phyloP scores from a whole-genome alignment of 2,113 vertebrate species.

The Stercorarius parasiticus region DNA sequence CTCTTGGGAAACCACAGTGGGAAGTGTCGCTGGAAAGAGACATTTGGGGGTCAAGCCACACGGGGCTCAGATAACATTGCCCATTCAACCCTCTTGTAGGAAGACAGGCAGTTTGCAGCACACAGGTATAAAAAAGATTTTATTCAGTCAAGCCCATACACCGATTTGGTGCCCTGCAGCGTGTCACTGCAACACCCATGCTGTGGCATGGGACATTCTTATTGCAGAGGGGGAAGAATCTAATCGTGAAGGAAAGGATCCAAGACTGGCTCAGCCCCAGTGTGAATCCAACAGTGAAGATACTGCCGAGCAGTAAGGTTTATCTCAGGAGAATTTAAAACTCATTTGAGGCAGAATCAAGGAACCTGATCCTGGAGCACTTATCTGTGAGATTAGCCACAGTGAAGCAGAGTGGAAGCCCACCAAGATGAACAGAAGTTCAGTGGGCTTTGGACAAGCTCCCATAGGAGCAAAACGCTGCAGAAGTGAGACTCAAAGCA shows the following conservation, averaged over 20 bases:
- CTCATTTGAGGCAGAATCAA: not conserved
- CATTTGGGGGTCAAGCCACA: not conserved
- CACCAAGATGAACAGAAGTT: not conserved
- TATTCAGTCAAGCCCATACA: not conserved
- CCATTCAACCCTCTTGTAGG: not conserved
- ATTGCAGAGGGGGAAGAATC: not conserved
- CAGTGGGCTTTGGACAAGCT: not conserved
- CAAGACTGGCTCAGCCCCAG: not conserved
- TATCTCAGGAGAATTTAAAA: not conserved
- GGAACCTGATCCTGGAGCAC: not conserved
- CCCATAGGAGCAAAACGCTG: not conserved
- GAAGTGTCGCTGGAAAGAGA: not conserved
- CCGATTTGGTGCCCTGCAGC: rapidly evolving
- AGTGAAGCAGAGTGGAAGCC: not conserved
- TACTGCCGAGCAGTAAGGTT: not conserved
- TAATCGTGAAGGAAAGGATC: rapidly evolving
- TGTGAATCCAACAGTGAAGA: not conserved
- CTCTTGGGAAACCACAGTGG: not conserved
- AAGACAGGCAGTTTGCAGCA: not conserved
- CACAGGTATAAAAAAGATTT: not conserved
- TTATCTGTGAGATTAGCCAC: not conserved
- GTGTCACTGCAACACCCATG: not conserved
- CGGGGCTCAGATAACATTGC: not conserved
- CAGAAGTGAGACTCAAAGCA: not conserved
- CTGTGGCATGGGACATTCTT: not conserved